A percentile compares a stretch with the other conserved stretches of the same genome.
phyloP scores from a whole-genome alignment of 2,888 invertebrate genomes.

The Drosophila neonasuta region DNA sequence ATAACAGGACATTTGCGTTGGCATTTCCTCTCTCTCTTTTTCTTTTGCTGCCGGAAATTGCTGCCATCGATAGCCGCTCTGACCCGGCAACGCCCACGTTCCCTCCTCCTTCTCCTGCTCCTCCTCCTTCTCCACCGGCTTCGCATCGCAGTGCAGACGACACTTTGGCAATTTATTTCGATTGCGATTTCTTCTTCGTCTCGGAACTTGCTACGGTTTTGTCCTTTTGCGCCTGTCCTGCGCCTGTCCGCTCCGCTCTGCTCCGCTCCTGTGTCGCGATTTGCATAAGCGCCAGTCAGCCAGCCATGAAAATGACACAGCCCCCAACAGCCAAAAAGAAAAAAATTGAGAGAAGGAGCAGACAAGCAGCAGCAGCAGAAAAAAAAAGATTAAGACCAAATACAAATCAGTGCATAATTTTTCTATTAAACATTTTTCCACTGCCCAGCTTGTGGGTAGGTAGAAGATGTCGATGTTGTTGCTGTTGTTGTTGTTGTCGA shows the following conservation, averaged over 20 bases:
- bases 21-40: constrained; percentile 17
- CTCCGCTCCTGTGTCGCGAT: constrained; percentile 38
- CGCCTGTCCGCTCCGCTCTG: background rate
- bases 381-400: constrained; percentile 67
- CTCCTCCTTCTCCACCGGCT: background rate
- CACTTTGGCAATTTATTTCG: constrained; percentile 76
- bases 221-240: constrained; percentile 29
- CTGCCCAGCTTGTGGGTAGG: constrained; percentile 13
- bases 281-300: constrained; percentile 74
- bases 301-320: constrained; percentile 67
- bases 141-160: constrained; percentile 49
- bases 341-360: background rate
- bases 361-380: constrained; percentile 8
- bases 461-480: background rate
- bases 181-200: constrained; percentile 57
- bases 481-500: no score
- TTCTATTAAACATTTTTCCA: constrained; percentile 72
- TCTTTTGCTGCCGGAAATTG: constrained; percentile 61
- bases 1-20: constrained; percentile 59
- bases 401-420: constrained; percentile 77
- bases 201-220: constrained; percentile 51
- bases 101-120: background rate
- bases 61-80: constrained; percentile 70
- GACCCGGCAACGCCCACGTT: constrained; percentile 41
- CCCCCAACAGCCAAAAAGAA: constrained; percentile 21